Percentiles rank a stretch among this genome's conserved stretches.
Evolutionary conservation across 1,140 invertebrate genomes (phyloP).

Genomic region (Drosophila eugracilis): DNA sequence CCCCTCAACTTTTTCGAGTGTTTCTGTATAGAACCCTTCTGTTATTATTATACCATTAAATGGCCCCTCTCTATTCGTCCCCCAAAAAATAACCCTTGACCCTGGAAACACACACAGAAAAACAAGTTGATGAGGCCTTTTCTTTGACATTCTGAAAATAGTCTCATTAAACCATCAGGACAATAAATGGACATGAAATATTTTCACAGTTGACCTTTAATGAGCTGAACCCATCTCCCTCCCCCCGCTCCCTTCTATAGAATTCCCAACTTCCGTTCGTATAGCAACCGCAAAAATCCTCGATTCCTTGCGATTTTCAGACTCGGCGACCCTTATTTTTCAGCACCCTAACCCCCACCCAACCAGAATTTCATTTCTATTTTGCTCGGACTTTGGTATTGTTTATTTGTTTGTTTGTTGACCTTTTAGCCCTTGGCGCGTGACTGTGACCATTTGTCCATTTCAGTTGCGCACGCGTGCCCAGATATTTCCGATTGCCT

Average conservation of each 20-base stretch:
- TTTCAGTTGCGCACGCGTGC: conserved; percentile 53
- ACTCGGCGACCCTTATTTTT: conserved; percentile 15
- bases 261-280: conserved; percentile 2
- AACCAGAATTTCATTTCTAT: conserved; percentile 5
- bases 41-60: conserved; percentile 31
- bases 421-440: conserved; percentile 59
- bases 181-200: conserved; percentile 47
- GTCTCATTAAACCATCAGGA: conserved; percentile 38
- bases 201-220: conserved; percentile 53
- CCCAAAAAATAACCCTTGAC: conserved; percentile 21
- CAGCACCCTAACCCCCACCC: neutral
- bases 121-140: conserved; percentile 19
- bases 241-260: neutral
- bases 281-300: conserved; percentile 32
- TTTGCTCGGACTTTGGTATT: conserved; percentile 29
- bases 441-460: conserved; percentile 50
- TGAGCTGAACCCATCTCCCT: conserved; percentile 14
- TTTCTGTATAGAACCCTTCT: conserved; percentile 17
- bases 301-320: conserved; percentile 2
- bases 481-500: conserved; percentile 26
- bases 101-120: neutral
- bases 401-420: conserved; percentile 54
- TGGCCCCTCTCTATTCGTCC: neutral
- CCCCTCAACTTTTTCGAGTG: conserved; percentile 6
- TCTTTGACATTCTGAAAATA: neutral